Evolutionary conservation across 2,888 invertebrate genomes (phyloP), one percentile per base, ranked within the genome.

Genomic region (Lasioglossum villosulum): DNA sequence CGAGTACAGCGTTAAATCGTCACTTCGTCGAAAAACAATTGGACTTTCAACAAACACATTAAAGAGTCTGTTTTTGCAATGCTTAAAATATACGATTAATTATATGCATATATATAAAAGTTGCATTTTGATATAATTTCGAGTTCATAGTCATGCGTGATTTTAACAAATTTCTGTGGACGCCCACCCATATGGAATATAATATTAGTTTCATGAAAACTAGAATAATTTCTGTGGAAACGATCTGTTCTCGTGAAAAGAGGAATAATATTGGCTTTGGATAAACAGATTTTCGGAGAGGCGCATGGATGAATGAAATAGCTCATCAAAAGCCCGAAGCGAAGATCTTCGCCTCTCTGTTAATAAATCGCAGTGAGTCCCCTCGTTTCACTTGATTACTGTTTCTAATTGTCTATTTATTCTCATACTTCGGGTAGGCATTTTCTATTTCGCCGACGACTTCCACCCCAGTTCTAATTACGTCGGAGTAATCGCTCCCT

Each of bases 361-460:
- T 73, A 48, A 73, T 73, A 74, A 74, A 52, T 74, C 52, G 34
- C 52, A 74, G 14, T 37, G 23, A 37, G 52, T 48, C 73, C 52
- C 48, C 48, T 34, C 34, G 34, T 37, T 37, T 74, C 52, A 56
- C 34, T 56, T 74, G 74, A 74, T 74, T 74, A 74, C 74, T 23
- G 52, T 56, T 48, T 73, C 72, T 73, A 73, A 73, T 73, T 73
- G 72, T 73, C 72, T 73, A 73, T 73, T 73, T 73, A 73, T 73
- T 73, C 72, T 48, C 48, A 73, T 73, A 73, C 72, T 73, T 73
- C 34, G 72, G 27, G 72, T 56, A 74, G 74, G 37, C 74, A 74
- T 74, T 74, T 74, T 74, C 74, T 52, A 56, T 74, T 74, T 74
- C 52, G 14, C 52, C 52, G 52, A 56, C 34, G 52, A 74, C 34